These are phyloP conservation scores for Peromyscus melanophrys DNA, from an alignment of 2,797 vertebrate genomes.

Conservation along the genomic window DNA sequence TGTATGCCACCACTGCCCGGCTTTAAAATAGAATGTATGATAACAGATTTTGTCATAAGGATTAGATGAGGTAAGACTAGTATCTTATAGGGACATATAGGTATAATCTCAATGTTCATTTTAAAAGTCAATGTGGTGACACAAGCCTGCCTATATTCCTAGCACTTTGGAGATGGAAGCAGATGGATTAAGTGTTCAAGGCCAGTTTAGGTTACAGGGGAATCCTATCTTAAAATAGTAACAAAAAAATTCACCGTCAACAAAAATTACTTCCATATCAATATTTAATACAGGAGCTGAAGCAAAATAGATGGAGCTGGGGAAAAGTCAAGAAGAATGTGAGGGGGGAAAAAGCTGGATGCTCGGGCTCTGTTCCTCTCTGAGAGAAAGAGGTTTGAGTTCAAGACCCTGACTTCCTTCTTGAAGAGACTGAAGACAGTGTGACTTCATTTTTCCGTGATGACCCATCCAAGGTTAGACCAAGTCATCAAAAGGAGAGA, in stretches of 20 bases:
- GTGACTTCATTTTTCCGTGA: background rate
- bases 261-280: conserved; percentile 19
- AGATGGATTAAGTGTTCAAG: background rate
- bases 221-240: background rate
- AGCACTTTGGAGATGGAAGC: background rate
- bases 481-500: background rate
- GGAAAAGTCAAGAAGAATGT: background rate
- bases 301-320: background rate
- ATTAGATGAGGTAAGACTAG: background rate
- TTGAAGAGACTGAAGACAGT: background rate
- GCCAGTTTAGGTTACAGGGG: background rate
- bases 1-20: background rate
- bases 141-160: background rate
- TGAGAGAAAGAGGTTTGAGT: background rate
- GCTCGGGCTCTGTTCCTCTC: background rate
- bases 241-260: background rate
- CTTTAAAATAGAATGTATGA: background rate
- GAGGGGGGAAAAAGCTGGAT: background rate
- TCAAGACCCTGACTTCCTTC: conserved; percentile 32
- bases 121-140: background rate
- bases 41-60: background rate
- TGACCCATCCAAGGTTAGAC: background rate
- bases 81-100: background rate
- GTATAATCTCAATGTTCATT: background rate
- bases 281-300: background rate